Conservation (phyloP, 2,113 vertebrate genomes). For the Clinocottus analis region DNA sequence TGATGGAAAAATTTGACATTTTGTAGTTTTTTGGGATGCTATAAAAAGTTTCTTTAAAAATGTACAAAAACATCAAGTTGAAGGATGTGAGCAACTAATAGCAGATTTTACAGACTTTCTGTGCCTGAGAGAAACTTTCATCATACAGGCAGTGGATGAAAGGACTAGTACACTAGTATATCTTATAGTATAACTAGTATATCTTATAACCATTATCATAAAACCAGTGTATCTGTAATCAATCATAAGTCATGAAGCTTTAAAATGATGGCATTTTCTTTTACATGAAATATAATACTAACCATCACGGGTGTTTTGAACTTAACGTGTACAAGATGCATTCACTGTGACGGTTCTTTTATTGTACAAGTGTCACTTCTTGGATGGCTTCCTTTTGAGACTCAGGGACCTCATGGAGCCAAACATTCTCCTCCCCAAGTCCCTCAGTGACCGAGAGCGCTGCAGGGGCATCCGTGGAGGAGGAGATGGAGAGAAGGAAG, state of each 20-base stretch:
- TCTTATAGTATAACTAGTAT: no score
- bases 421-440: constrained; percentile 85
- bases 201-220: constrained; percentile 8
- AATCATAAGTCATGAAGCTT: constrained; percentile 10
- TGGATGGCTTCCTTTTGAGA: constrained; percentile 81
- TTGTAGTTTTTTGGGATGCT: background rate
- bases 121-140: constrained; percentile 56
- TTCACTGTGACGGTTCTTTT: constrained; percentile 21
- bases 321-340: constrained; percentile 25
- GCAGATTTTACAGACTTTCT: constrained; percentile 30
- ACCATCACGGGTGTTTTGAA: constrained; percentile 42
- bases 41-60: constrained; percentile 40
- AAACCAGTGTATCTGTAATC: constrained; percentile 15
- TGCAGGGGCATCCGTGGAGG: constrained; percentile 76
- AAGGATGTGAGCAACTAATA: background rate
- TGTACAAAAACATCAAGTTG: constrained; percentile 42
- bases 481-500: constrained; percentile 83
- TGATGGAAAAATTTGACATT: background rate
- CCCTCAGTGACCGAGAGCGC: constrained; percentile 84
- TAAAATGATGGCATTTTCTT: constrained; percentile 45
- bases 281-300: constrained; percentile 45
- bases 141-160: constrained; percentile 15
- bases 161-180: background rate
- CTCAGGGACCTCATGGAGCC: constrained; percentile 85
- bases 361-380: constrained; percentile 79